Base-by-base conservation (phyloP, 2,888 invertebrate species). In the Luffia ferchaultella region DNA sequence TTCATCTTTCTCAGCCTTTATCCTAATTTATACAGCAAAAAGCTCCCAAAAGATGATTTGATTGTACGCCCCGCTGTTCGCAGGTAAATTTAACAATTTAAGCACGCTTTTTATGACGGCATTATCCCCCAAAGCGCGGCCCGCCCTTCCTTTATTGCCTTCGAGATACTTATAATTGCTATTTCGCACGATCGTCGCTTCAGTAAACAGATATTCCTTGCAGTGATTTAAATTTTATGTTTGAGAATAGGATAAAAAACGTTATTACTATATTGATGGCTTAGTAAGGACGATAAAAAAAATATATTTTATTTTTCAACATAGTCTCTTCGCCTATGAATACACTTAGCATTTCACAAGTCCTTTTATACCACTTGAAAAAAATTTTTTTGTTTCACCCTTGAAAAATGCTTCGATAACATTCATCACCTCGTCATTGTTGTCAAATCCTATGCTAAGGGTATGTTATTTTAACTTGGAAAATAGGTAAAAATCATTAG, bases 31-130 rank as follows among this genome's bases (percentile, higher is more conserved):
- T 75, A 73, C 67, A 68, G 72, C 73, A 70, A 75, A 67, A 67
- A 65, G 71, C 70, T 73, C 70, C 63, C 63, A 62, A 68, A 64
- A 70, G 68, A 75, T 75, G 70, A 72, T 76, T 75, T 78, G 70
- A 74, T 75, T 73, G 73, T 70, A 65, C 69, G 65, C 68, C 74
- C 73, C 65, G 72, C 72, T 76, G 70, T 73, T 73, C 64, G 56
- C 70, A 73, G 77, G 74, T 75, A 71, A 70, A 74, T 73, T 70
- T 71, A 70, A 75, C 71, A 74, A 72, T 73, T 76, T 77, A 68
- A 72, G 65, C 67, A 67, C 67, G 67, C 63, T 68, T 72, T 76
- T 77, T 73, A 76, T 67, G 70, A 62, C 54, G 63, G 64, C 62
- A 71, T 73, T 73, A 74, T 74, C 69, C 68, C 62, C 58, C 63